These are phyloP conservation scores for Agelastica alni DNA, from an alignment of 2,888 invertebrate genomes.

Conservation along the genomic window DNA sequence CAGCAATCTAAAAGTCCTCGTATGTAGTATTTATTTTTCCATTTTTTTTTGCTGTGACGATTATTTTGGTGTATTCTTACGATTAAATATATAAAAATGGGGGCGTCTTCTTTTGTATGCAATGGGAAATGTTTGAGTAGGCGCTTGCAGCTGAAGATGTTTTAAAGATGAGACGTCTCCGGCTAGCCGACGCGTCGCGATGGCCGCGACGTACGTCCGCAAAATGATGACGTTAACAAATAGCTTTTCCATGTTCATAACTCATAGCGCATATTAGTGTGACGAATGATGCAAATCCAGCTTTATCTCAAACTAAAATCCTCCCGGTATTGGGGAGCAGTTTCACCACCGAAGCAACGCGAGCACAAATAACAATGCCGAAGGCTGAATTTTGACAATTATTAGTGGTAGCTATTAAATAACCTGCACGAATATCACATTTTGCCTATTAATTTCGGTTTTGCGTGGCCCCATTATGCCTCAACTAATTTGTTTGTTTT, in stretches of 20 bases:
- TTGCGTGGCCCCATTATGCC: constrained; percentile 23
- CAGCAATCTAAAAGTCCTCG: too few relatives aligned
- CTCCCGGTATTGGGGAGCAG: constrained; percentile 16
- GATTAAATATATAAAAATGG: too few relatives aligned
- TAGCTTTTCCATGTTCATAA: constrained; percentile 14
- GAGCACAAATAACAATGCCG: constrained; percentile 10
- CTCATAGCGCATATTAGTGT: constrained; percentile 23
- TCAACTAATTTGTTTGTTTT: constrained; percentile 28
- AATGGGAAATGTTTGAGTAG: too few relatives aligned
- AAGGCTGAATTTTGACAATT: constrained; percentile 27
- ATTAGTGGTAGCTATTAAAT: constrained; percentile 29
- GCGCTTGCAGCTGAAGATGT: too few relatives aligned
- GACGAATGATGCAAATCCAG: constrained; percentile 24
- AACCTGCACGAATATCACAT: constrained; percentile 27
- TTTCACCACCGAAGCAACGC: constrained; percentile 16
- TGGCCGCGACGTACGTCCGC: background rate
- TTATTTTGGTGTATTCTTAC: too few relatives aligned
- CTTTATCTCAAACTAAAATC: constrained; percentile 22
- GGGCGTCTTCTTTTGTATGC: too few relatives aligned
- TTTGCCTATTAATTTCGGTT: constrained; percentile 32
- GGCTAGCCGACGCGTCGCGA: background rate
- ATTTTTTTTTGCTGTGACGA: too few relatives aligned
- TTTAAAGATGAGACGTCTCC: constrained; percentile 5
- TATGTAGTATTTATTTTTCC: too few relatives aligned
- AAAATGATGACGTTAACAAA: constrained; percentile 14